Evolutionary conservation across 2,888 invertebrate genomes (phyloP), one percentile per base, ranked within the genome.

Genomic region (Trichacis sp.): DNA sequence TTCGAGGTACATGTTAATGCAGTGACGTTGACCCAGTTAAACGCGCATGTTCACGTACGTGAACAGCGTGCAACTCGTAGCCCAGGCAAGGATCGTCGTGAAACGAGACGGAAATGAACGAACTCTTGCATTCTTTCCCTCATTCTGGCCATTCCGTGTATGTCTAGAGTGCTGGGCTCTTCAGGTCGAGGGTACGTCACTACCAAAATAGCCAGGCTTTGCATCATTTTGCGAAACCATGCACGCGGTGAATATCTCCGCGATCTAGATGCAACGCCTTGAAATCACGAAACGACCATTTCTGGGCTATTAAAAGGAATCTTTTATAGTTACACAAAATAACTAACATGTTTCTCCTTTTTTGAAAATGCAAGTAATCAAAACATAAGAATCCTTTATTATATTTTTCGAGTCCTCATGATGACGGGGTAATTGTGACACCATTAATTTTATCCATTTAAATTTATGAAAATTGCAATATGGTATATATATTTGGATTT

Each of bases 1-100:
- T 64, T 61, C 58, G 42, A 57, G 54, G 36, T 45, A 45, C 48
- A 58, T 47, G 49, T 60, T 62, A 62, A 62, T 59, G 59, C 43
- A 52, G 52, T 66, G 64, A 69, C 46, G 58, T 56, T 69, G 66
- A 59, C 69, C 65, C 42, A 69, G 57, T 64, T 69, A 46, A 58
- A 58, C 30, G 53, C 42, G 38, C 59, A 42, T 58, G 62, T 52
- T 53, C 59, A 49, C 49, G 46, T 55, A 62, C 62, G 66, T 62
- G 66, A 50, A 29, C 49, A 55, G 60, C 43, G 58, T 60, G 58
- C 59, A 59, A 69, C 55, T 55, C 51, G 38, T 52, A 52, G 51
- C 48, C 52, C 57, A 61, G 53, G 38, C 53, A 54, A 50, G 57
- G 40, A 60, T 55, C 63, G 42, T 45, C 57, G 20, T 60, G 58